phyloP scores from a whole-genome alignment of 2,888 invertebrate genomes.

The Ectemnius cavifrons region DNA sequence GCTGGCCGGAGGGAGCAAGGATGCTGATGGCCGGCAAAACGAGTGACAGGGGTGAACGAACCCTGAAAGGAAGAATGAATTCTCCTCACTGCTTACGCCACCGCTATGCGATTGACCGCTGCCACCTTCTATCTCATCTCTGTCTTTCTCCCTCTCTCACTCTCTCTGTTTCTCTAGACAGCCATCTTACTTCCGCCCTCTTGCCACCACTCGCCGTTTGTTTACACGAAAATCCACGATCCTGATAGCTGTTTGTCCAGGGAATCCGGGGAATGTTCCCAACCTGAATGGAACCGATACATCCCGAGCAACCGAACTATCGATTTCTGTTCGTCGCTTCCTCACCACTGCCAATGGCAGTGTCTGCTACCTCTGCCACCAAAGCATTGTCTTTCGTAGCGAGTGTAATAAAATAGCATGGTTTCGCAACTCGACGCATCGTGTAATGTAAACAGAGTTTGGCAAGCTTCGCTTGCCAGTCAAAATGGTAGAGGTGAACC shows the following conservation, averaged over 20 bases:
- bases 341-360: slow-evolving; percentile 11
- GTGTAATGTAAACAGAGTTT: too few species aligned
- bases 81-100: slow-evolving; percentile 18
- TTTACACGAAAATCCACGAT: slow-evolving; percentile 43
- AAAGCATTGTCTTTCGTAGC: too few species aligned
- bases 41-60: slow-evolving; percentile 23
- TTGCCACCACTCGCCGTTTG: slow-evolving; percentile 17
- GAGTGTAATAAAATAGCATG: too few species aligned
- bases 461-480: too few species aligned
- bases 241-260: slow-evolving; percentile 49
- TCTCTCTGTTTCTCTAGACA: too few species aligned
- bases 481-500: too few species aligned
- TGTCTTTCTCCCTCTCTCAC: too few species aligned
- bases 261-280: slow-evolving; percentile 34
- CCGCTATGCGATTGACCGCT: slow-evolving; percentile 18
- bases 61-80: slow-evolving; percentile 45
- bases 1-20: slow-evolving; percentile 14
- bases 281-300: slow-evolving; percentile 32
- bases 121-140: neutral
- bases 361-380: too few species aligned
- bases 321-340: slow-evolving; percentile 15
- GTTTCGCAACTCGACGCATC: too few species aligned
- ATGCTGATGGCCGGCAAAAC: slow-evolving; percentile 23
- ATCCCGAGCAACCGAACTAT: slow-evolving; percentile 41
- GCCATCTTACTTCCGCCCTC: too few species aligned